Evolutionary conservation across 1,140 invertebrate species (phyloP), one percentile per base, ranked within the genome.

Genomic region (Holcopasites calliopsidis): DNA sequence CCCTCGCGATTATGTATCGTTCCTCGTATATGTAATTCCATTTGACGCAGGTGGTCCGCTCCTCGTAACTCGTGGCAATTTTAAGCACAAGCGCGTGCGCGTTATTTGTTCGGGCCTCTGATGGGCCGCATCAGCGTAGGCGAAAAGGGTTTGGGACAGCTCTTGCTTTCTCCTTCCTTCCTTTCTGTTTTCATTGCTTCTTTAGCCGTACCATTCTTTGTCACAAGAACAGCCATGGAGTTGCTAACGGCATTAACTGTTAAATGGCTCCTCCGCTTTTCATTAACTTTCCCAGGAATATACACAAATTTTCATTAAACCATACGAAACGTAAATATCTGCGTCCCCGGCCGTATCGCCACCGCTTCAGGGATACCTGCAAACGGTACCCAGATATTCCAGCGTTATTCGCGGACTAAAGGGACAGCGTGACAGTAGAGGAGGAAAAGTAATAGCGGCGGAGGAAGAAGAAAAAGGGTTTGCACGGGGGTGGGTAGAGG

Each of bases 21-120:
- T 85, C 49, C 80, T 83, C 80, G 85, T 77, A 85, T 85, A n/a
- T n/a, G n/a, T n/a, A 87, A 87, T 87, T 80, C 73, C 73, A 84
- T 79, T 82, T 86, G 82, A 87, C 78, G 85, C 84, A 86, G 85
- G 82, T 87, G 85, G 84, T 87, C 84, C 76, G 55, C 65, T 50
- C 57, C 71, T 80, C 83, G 79, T 85, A 84, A 84, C 80, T 86
- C 75, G 76, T 74, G 70, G 66, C 80, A 76, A 77, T 85, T 82
- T 85, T 78, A 71, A 86, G 81, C 76, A 69, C 50, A 35, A 79
- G 80, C 82, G 82, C 76, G 76, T 71, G 76, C 76, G 62, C 79
- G 66, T 79, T 76, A 60, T 80, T 44, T 76, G 61, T 76, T 38
- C 54, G 42, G 6, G 10, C 42, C 40, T 21, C 44, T 35, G 73